These are phyloP conservation scores for Myodes glareolus DNA, from an alignment of 2,113 vertebrate genomes.

Conservation along the genomic window DNA sequence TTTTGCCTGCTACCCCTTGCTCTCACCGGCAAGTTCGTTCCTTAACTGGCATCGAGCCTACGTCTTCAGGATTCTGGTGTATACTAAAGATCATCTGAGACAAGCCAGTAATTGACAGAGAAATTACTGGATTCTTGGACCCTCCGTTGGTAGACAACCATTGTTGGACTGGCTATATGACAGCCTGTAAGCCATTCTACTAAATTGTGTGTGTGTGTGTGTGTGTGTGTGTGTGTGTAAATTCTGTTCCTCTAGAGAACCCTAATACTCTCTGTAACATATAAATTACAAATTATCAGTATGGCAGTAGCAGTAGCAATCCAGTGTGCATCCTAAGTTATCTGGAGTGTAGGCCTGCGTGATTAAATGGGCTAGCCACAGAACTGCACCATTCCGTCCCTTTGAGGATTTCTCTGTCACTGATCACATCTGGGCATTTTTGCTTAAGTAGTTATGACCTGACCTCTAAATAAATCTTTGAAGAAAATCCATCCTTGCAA, in stretches of 20 bases:
- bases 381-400: background rate
- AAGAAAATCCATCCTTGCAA: conserved; percentile 13
- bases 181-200: background rate
- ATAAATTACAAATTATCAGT: conserved; percentile 5
- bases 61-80: background rate
- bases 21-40: background rate
- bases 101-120: background rate
- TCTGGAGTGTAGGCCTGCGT: background rate
- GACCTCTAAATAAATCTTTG: conserved; percentile 2
- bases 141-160: background rate
- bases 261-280: background rate
- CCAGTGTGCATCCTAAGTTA: background rate
- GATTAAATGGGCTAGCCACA: conserved; percentile 9
- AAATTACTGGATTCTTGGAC: background rate
- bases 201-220: too few relatives aligned
- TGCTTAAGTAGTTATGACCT: conserved; percentile 6
- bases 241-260: background rate
- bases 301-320: background rate
- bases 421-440: background rate
- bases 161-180: background rate
- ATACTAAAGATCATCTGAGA: background rate
- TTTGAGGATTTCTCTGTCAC: background rate
- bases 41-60: background rate
- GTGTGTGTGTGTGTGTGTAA: background rate
- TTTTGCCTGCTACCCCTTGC: background rate